phyloP scores from a whole-genome alignment of 2,888 invertebrate species.

The Pristionchus mayeri region DNA sequence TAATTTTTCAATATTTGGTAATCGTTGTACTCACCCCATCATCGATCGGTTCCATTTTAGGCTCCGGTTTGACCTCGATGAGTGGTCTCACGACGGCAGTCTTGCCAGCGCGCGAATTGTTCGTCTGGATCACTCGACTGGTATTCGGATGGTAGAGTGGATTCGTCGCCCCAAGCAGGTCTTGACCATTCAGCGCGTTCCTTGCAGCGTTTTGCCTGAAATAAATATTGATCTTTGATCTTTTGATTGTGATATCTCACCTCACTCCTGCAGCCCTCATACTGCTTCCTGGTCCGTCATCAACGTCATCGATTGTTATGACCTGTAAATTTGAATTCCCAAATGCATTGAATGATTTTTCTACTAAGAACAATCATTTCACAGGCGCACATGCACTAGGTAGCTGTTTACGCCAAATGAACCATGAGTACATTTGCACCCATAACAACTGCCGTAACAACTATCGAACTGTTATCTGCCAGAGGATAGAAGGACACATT shows the following conservation, averaged over 20 bases:
- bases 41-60: not conserved
- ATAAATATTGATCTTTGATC: not conserved
- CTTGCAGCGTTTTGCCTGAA: too few relatives aligned
- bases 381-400: too few relatives aligned
- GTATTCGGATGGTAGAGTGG: not conserved
- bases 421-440: too few relatives aligned
- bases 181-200: not conserved
- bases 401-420: too few relatives aligned
- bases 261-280: not conserved
- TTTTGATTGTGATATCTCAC: too few relatives aligned
- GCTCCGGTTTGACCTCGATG: slow-evolving; percentile 14
- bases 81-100: not conserved
- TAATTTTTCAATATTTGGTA: not conserved
- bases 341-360: too few relatives aligned
- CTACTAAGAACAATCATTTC: too few relatives aligned
- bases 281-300: not conserved
- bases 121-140: not conserved
- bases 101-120: not conserved
- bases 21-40: not conserved
- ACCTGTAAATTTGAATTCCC: not conserved
- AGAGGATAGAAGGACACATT: too few relatives aligned
- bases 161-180: not conserved
- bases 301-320: not conserved
- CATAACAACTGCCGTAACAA: too few relatives aligned
- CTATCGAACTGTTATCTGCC: too few relatives aligned